Conservation (phyloP, 2,888 invertebrate species). For the Chrysopilus asiliformis region DNA sequence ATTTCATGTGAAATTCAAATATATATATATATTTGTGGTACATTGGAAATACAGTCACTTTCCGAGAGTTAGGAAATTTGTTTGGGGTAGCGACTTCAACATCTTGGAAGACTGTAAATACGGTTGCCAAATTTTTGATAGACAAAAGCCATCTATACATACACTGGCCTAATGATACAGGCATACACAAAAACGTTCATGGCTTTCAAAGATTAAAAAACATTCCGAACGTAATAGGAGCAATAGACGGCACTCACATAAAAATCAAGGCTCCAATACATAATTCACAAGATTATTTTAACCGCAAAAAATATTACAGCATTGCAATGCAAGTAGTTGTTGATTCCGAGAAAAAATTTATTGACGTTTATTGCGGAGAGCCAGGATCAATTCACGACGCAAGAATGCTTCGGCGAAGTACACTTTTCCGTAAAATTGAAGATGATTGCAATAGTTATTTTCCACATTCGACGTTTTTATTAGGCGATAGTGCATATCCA, state of each 20-base stretch:
- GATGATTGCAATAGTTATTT: no score
- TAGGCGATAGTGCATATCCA: no score
- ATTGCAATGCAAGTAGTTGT: not conserved
- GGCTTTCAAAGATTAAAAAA: not conserved
- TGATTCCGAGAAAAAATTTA: not conserved
- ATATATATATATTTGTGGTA: not conserved
- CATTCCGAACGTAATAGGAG: not conserved
- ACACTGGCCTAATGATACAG: not conserved
- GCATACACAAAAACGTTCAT: not conserved
- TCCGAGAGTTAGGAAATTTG: not conserved
- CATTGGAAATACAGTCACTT: not conserved
- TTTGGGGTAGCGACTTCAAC: not conserved
- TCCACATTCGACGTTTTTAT: no score
- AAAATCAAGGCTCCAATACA: not conserved
- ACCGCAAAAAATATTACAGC: not conserved
- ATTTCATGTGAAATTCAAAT: no score
- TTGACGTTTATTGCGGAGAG: no score
- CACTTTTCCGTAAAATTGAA: no score
- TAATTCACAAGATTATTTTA: not conserved
- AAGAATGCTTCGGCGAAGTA: no score
- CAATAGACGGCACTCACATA: not conserved
- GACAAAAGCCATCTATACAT: not conserved
- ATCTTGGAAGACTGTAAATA: not conserved
- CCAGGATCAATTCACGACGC: not conserved
- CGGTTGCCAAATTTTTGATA: not conserved